Evolutionary conservation across 2,888 invertebrate genomes (phyloP).

Genomic region (Seladonia tumulorum): DNA sequence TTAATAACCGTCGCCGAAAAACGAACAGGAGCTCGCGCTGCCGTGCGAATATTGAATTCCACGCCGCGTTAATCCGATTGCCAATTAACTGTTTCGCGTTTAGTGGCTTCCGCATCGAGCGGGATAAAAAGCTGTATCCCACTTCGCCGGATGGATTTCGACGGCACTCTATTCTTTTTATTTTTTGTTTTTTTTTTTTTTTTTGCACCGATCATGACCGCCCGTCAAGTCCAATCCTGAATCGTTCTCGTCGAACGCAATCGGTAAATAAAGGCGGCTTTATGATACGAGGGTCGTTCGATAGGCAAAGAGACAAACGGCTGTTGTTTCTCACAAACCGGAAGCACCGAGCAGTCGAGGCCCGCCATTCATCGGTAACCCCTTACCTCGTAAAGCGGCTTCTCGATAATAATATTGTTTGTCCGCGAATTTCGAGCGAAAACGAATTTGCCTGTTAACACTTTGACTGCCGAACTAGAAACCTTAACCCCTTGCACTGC

Average conservation of each 20-base stretch:
- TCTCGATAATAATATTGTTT: not conserved
- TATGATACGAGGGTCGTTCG: not conserved
- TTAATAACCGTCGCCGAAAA: slow-evolving; percentile 34
- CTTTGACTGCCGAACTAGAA: no score
- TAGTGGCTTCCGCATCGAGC: slow-evolving; percentile 20
- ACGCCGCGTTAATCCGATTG: slow-evolving; percentile 41
- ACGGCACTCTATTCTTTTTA: not conserved
- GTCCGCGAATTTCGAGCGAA: not conserved
- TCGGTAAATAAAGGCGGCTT: not conserved
- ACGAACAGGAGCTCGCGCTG: slow-evolving; percentile 6
- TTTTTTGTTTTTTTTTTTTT: not conserved
- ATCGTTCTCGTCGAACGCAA: not conserved
- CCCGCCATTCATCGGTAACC: not conserved
- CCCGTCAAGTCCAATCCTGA: not conserved
- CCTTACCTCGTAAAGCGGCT: not conserved
- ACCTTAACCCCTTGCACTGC: no score
- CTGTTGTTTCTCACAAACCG: not conserved
- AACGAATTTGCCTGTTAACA: no score
- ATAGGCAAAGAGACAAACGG: not conserved
- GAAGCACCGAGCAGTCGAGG: not conserved
- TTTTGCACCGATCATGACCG: not conserved
- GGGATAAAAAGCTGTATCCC: slow-evolving; percentile 30
- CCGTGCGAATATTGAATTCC: slow-evolving; percentile 34
- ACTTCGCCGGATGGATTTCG: not conserved
- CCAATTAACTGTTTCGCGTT: slow-evolving; percentile 46